Evolutionary conservation across 2,888 invertebrate genomes (phyloP).

Genomic region (Empis stercorea): DNA sequence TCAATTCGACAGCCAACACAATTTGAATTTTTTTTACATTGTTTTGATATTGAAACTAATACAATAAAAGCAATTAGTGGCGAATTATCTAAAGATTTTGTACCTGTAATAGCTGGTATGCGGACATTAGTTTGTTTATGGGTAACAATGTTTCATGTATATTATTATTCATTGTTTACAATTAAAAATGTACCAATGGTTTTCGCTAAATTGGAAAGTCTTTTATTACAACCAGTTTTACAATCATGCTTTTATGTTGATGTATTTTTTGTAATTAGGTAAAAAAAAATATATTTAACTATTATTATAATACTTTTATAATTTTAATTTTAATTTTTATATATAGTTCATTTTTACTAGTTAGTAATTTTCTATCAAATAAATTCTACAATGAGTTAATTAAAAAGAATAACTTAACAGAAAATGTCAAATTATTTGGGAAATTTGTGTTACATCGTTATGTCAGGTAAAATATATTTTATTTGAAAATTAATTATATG

Average conservation of each 20-base stretch:
- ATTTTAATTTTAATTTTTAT: too few relatives aligned
- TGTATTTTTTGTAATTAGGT: conserved; percentile 27
- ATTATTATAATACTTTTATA: too few relatives aligned
- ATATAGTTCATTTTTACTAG: conserved; percentile 14
- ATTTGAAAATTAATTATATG: too few relatives aligned
- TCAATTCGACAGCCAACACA: conserved; percentile 2
- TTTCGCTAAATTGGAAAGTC: conserved; percentile 21
- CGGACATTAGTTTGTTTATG: conserved; percentile 24
- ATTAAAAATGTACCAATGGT: conserved; percentile 21
- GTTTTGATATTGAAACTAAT: conserved; percentile 22
- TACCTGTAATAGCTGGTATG: conserved; percentile 22
- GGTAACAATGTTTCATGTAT: conserved; percentile 26
- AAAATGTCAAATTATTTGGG: conserved; percentile 18
- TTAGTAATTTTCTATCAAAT: conserved; percentile 24
- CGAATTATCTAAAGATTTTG: conserved; percentile 17
- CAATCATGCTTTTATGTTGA: conserved; percentile 27
- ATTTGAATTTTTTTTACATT: conserved; percentile 19
- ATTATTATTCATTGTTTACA: conserved; percentile 24
- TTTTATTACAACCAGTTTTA: conserved; percentile 21
- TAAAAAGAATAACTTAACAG: conserved; percentile 12
- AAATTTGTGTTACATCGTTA: conserved; percentile 22
- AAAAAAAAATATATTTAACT: not conserved
- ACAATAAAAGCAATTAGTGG: conserved; percentile 14
- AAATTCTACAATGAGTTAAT: conserved; percentile 16
- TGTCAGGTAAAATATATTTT: conserved; percentile 18